Base-by-base conservation (phyloP, 2,888 invertebrate genomes). In the Cosmopolites sordidus region DNA sequence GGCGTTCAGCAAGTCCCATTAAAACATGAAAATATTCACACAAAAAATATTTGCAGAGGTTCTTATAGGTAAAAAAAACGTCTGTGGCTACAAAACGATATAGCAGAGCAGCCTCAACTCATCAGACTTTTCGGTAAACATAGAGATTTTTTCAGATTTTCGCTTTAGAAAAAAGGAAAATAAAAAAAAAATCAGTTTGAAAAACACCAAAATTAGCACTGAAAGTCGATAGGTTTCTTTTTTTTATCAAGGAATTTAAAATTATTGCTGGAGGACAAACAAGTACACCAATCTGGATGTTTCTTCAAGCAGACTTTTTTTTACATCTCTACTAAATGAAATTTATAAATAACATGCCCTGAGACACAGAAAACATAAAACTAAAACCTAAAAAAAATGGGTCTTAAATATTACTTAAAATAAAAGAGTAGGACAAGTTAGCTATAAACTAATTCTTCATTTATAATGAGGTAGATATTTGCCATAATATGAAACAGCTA, bases 51-150 rank as follows among this genome's bases (percentile, higher is more conserved):
- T 22, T 22, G 22, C 8, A 22, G 22, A 22, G 8, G 8, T 5
- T 22, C 22, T 22, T 22, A 22, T 22, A 22, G 22, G 22, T 22
- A 22, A 33, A 33, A 33, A 40, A 16, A 16, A 40, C 62, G 66
- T 68, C 67, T 62, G 67, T 66, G 69, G 69, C 69, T 67, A 69
- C 67, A 64, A 63, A 66, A 67, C 66, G 64, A 22, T 65, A 68
- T 65, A 64, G 66, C 63, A 66, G 65, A 68, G 71, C 69, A 69
- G 71, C 71, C 70, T 70, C 69, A 65, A 48, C 68, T 57, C 60
- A 65, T 70, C 71, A 71, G 71, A 70, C 69, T 70, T 70, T 65
- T 66, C 60, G 66, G 63, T 66, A 63, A 59, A 65, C 38, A 12
- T 14, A 29, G 17, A 40, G 17, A 14, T 40, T 12, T n/a, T n/a